These are phyloP conservation scores for Himantopus leucocephalus DNA, from an alignment of 2,113 vertebrate genomes.

Conservation along the genomic window DNA sequence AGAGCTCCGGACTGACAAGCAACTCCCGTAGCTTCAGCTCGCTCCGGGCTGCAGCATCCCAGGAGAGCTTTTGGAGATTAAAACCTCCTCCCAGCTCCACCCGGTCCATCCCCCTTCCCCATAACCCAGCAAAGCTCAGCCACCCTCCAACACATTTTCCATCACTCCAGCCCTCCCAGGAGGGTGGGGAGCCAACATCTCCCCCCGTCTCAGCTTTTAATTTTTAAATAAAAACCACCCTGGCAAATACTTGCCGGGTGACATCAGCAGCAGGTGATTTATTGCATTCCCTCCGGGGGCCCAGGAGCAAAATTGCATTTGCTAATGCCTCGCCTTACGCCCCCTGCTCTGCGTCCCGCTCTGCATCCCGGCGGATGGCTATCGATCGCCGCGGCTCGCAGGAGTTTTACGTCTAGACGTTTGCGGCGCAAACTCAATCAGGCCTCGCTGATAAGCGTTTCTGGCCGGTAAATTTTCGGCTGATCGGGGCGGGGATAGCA, in stretches of 20 bases:
- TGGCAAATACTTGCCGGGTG: neutral
- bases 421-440: slow-evolving; percentile 31
- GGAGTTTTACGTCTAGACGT: neutral
- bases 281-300: neutral
- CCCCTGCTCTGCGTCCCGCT: neutral
- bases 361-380: neutral
- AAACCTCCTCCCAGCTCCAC: neutral
- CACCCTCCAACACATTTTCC: neutral
- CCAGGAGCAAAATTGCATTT: neutral
- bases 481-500: neutral
- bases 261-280: slow-evolving; percentile 25
- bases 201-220: neutral
- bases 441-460: neutral
- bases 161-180: neutral
- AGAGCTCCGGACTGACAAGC: neutral
- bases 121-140: neutral
- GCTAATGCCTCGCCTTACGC: neutral
- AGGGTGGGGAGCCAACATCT: neutral
- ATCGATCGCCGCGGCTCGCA: slow-evolving; percentile 37
- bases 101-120: neutral
- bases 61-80: neutral
- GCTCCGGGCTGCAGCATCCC: neutral
- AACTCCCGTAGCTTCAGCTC: neutral
- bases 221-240: neutral
- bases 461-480: neutral